Evolutionary conservation across 2,797 vertebrate species (phyloP).

Genomic region (Characodon lateralis): DNA sequence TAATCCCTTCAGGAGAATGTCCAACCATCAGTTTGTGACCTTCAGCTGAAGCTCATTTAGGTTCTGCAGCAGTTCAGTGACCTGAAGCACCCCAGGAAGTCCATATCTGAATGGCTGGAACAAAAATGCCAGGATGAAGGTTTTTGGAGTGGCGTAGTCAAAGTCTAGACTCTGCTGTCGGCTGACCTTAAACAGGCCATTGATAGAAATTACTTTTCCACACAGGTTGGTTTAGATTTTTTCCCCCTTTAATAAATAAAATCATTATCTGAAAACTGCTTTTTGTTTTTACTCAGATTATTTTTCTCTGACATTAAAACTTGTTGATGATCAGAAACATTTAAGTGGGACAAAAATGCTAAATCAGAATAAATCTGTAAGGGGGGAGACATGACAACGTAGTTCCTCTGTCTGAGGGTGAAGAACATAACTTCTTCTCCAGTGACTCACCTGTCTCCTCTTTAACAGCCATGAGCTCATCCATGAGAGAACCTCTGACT

Average conservation of each 20-base stretch:
- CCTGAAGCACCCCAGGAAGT: not conserved
- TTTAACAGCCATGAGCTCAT: constrained; percentile 60
- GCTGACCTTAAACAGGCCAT: not conserved
- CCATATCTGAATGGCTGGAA: not conserved
- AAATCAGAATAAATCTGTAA: not conserved
- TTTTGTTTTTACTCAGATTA: not conserved
- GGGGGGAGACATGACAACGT: too few relatives aligned
- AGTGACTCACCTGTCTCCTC: constrained; percentile 11
- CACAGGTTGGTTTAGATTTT: not conserved
- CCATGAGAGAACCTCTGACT: constrained; percentile 64
- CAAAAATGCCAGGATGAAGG: not conserved
- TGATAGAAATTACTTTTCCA: not conserved
- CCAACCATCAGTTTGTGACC: too few relatives aligned
- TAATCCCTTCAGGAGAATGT: too few relatives aligned
- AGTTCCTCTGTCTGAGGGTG: not conserved
- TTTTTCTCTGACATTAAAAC: too few relatives aligned
- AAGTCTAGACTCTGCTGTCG: not conserved
- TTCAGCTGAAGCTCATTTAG: too few relatives aligned
- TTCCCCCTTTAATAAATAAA: not conserved
- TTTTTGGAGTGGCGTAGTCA: not conserved
- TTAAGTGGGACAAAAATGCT: not conserved
- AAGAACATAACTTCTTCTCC: not conserved
- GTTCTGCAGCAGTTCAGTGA: too few relatives aligned
- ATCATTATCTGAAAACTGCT: not conserved
- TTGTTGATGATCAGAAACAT: not conserved